A percentile compares a stretch with the other conserved stretches of the same genome.
Conservation (phyloP, 2,113 vertebrate species). For the Crypturellus undulatus region DNA sequence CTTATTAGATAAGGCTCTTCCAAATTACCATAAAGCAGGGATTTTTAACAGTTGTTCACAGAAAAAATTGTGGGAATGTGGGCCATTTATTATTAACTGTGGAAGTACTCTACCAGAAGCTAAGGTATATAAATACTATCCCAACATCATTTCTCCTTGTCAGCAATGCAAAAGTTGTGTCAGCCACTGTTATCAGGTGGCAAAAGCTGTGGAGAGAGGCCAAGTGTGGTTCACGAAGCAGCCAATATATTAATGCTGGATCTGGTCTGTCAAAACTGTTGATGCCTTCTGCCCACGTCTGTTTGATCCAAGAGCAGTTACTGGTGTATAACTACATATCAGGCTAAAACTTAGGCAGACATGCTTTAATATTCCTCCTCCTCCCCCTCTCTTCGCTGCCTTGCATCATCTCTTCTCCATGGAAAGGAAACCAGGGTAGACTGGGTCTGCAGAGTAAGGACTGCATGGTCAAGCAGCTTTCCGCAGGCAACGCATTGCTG, state of each 20-base stretch:
- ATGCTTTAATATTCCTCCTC: not conserved
- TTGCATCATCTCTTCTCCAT: fast-evolving
- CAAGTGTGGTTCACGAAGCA: not conserved
- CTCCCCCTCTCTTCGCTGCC: not conserved
- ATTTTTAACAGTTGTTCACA: not conserved
- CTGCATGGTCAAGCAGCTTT: not conserved
- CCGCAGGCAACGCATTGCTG: not conserved
- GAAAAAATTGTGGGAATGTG: not conserved
- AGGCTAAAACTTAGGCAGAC: not conserved
- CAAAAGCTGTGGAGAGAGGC: not conserved
- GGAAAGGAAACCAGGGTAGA: fast-evolving
- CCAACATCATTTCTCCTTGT: not conserved
- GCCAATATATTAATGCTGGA: not conserved
- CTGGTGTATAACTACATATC: not conserved
- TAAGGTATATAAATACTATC: not conserved
- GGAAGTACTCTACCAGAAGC: not conserved
- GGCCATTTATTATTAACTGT: not conserved
- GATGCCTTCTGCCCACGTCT: not conserved
- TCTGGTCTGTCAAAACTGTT: not conserved
- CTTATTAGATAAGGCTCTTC: not conserved
- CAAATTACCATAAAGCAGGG: not conserved
- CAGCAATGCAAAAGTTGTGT: not conserved
- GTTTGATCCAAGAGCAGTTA: not conserved
- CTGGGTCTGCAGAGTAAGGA: not conserved
- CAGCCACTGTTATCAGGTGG: not conserved